These are phyloP conservation scores for Threskiornis aethiopicus DNA, from an alignment of 2,797 vertebrate genomes.

Conservation along the genomic window DNA sequence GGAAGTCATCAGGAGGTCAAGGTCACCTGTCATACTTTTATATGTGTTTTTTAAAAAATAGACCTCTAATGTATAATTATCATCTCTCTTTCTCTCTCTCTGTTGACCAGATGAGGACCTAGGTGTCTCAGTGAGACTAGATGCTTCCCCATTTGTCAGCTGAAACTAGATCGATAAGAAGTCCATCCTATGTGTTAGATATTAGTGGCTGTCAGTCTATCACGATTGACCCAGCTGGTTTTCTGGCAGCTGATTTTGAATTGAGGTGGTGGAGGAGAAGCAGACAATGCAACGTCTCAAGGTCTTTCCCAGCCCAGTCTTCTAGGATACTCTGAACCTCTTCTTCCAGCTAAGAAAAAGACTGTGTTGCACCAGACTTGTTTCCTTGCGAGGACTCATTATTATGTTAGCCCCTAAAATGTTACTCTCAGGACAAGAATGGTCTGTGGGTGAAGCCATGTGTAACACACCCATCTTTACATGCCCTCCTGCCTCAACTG, in stretches of 20 bases:
- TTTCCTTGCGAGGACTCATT: not conserved
- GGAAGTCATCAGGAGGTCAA: not conserved
- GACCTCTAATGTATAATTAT: not conserved
- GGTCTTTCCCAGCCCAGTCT: not conserved
- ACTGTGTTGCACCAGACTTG: not conserved
- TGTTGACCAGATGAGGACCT: not conserved
- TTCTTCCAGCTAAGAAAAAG: not conserved
- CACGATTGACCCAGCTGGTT: fast-evolving
- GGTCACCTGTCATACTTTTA: not conserved
- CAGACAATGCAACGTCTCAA: not conserved
- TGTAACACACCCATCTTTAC: not conserved
- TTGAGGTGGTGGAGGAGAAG: not conserved
- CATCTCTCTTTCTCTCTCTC: not conserved
- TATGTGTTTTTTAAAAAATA: not conserved
- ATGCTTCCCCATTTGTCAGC: not conserved
- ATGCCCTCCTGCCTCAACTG: not conserved
- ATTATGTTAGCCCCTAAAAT: not conserved
- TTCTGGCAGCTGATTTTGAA: not conserved
- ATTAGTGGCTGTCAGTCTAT: fast-evolving
- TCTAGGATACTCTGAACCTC: not conserved
- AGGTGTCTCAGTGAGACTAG: too few species aligned
- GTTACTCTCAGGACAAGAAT: not conserved
- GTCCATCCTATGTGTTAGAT: not conserved
- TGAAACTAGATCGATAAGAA: not conserved
- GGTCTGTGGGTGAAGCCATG: not conserved